Percentiles rank a stretch among this genome's conserved stretches.
Conservation (phyloP, 2,797 vertebrate genomes). For the Myripristis jacobus region DNA sequence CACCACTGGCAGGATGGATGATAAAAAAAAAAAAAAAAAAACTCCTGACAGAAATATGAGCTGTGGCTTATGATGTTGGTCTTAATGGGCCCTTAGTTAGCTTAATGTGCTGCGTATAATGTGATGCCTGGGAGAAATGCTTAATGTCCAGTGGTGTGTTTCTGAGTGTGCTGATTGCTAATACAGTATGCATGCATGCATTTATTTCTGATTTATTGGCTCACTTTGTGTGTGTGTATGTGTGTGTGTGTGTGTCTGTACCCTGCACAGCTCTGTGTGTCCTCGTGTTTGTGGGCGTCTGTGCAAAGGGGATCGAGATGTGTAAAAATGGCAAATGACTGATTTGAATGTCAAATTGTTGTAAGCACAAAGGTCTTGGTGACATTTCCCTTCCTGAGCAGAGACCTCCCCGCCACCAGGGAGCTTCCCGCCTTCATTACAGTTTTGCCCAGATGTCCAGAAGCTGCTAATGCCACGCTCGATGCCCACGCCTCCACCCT, state of each 20-base stretch:
- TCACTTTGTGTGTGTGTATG: not conserved
- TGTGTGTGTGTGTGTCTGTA: not conserved
- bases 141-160: not conserved
- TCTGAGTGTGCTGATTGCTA: not conserved
- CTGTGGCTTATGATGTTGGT: not conserved
- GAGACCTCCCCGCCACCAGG: constrained; percentile 30
- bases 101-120: not conserved
- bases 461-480: constrained; percentile 28
- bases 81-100: not conserved
- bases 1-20: too few relatives aligned
- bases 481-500: constrained; percentile 2
- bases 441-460: constrained; percentile 33
- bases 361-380: constrained; percentile 49
- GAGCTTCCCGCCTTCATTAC: constrained; percentile 4
- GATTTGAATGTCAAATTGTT: constrained; percentile 70
- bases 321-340: constrained; percentile 52
- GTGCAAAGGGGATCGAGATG: constrained; percentile 19
- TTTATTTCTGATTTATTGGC: not conserved
- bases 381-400: constrained; percentile 61
- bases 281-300: not conserved
- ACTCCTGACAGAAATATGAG: too few relatives aligned
- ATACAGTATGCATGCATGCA: too few relatives aligned
- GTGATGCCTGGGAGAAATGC: not conserved
- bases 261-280: not conserved
- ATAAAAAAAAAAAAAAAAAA: too few relatives aligned